Conservation (phyloP, 2,888 invertebrate genomes). For the Hanleya hanleyi region DNA sequence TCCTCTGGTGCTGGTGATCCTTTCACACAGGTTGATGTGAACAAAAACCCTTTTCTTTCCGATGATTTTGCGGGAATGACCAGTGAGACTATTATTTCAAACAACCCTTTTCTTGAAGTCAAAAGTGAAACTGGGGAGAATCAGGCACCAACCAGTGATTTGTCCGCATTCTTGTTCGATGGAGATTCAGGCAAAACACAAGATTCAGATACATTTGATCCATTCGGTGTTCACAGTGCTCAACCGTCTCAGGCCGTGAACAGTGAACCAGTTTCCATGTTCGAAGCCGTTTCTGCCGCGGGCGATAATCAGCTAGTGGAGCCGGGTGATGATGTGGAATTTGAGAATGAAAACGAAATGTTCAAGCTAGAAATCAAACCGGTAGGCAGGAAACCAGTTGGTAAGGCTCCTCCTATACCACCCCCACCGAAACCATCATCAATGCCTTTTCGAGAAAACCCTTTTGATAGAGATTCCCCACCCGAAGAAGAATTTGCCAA, state of each 20-base stretch:
- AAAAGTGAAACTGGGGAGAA: not conserved
- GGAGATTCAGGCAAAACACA: not conserved
- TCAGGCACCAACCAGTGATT: not conserved
- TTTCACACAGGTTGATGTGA: not conserved
- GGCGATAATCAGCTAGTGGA: slow-evolving; percentile 40
- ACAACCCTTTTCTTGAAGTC: not conserved
- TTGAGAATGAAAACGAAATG: slow-evolving; percentile 42
- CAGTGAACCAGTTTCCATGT: slow-evolving; percentile 16
- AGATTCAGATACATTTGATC: slow-evolving; percentile 46
- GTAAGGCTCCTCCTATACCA: slow-evolving; percentile 50
- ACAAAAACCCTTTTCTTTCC: not conserved
- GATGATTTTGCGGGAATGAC: slow-evolving; percentile 1
- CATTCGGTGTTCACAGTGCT: slow-evolving; percentile 41
- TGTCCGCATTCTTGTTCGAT: not conserved
- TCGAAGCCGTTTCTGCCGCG: slow-evolving; percentile 36
- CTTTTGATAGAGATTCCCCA: slow-evolving; percentile 72
- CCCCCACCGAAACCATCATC: slow-evolving; percentile 62
- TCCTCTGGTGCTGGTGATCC: not conserved
- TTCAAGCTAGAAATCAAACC: slow-evolving; percentile 58
- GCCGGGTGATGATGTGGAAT: slow-evolving; percentile 32
- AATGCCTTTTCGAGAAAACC: slow-evolving; percentile 70
- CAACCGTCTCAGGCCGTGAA: slow-evolving; percentile 9
- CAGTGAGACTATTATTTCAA: not conserved
- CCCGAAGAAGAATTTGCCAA: slow-evolving; percentile 70
- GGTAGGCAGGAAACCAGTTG: slow-evolving; percentile 21